Evolutionary conservation across 2,888 invertebrate species (phyloP).

Genomic region (Acleris literana): DNA sequence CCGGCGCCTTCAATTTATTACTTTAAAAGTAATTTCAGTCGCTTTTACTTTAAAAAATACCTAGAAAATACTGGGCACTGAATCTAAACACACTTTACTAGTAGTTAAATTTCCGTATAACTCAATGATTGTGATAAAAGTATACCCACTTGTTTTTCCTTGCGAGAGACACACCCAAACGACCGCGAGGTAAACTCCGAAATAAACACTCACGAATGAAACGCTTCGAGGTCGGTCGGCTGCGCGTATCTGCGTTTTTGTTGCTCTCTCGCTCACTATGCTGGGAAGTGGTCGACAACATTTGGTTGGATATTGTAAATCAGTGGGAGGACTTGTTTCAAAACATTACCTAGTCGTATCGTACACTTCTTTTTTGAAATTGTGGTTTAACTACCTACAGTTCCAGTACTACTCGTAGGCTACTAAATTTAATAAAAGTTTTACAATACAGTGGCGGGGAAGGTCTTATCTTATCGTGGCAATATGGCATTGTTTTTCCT

Average conservation of each 20-base stretch:
- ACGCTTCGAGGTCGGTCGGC: slow-evolving; percentile 62
- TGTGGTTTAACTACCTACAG: too few species aligned
- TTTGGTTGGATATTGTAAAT: slow-evolving; percentile 38
- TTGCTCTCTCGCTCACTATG: slow-evolving; percentile 69
- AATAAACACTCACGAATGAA: slow-evolving; percentile 63
- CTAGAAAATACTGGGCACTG: slow-evolving; percentile 3
- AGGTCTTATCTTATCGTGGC: too few species aligned
- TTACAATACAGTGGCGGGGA: too few species aligned
- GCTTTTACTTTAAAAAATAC: background rate
- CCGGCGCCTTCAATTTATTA: slow-evolving; percentile 25
- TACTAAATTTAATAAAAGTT: too few species aligned
- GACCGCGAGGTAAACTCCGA: slow-evolving; percentile 65
- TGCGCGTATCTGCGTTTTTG: slow-evolving; percentile 60
- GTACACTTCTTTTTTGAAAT: background rate
- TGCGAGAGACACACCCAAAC: slow-evolving; percentile 71
- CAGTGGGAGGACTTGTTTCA: background rate
- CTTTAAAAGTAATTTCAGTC: slow-evolving; percentile 21
- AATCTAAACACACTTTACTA: slow-evolving; percentile 15
- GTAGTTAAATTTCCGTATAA: background rate
- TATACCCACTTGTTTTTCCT: slow-evolving; percentile 67
- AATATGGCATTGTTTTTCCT: too few species aligned
- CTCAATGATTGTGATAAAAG: slow-evolving; percentile 1
- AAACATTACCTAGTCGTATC: background rate
- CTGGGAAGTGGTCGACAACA: slow-evolving; percentile 54
- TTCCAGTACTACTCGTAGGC: too few species aligned